Evolutionary conservation across 2,888 invertebrate species (phyloP), one percentile per base, ranked within the genome.

Genomic region (Tenthredo mesomela): DNA sequence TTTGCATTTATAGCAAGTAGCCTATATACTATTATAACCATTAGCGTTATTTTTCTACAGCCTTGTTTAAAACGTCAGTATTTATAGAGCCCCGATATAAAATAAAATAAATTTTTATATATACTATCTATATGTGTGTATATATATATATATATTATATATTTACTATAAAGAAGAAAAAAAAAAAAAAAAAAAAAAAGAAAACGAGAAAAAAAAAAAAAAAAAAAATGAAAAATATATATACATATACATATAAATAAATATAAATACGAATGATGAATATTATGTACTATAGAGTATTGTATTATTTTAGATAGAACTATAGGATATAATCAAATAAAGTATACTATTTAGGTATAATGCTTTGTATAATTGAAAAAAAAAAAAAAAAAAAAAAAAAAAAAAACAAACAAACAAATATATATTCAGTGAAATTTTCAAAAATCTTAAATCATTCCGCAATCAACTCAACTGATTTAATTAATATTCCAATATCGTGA

Each of bases 281-380:
- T 47, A 47, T 82, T 47, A 47, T 82, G 82, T 67, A 50, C 5
- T 40, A 80, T 67, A 82, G 43, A 67, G 82, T 82, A 82, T 82
- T 82, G 82, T 82, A 82, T 47, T 65, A 82, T 82, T 82, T 82
- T 82, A 82, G 47, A 82, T 82, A 82, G 67, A 58, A 61, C 61
- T 25, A 37, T 61, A 80, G 58, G 43, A 86, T 84, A 85, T 88
- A 87, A 82, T 87, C 85, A 85, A 87, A 86, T 85, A 84, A 86
- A 70, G 61, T 89, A 90, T 92, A 92, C 90, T 92, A 93, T 92
- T 93, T 92, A 92, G 93, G 91, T 93, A 82, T 82, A 93, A 93
- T 92, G 93, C 93, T 93, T 93, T 93, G 92, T 92, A 93, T 91
- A 93, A 93, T 92, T 92, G 92, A 88, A 92, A 90, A 91, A 92